Conservation (phyloP, 2,113 vertebrate species). For the Salvelinus alpinus region DNA sequence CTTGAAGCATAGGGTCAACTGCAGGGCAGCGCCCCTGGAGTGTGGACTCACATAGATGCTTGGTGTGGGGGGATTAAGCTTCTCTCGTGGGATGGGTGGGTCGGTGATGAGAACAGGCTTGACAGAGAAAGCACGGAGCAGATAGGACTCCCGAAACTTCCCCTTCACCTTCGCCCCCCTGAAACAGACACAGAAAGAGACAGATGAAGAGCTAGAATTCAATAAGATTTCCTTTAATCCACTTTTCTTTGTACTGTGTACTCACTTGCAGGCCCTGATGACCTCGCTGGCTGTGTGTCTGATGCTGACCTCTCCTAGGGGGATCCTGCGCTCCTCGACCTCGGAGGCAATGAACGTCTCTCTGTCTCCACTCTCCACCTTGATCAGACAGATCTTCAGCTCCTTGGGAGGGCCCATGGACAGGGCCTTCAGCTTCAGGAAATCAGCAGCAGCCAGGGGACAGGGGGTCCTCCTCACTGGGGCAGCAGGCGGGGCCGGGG, state of each 20-base stretch:
- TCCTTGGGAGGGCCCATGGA: slow-evolving; percentile 84
- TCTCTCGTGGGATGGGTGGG: slow-evolving; percentile 79
- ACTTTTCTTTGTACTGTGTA: slow-evolving; percentile 6
- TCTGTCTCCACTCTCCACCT: slow-evolving; percentile 79
- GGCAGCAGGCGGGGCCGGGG: slow-evolving; percentile 12
- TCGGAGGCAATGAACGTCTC: slow-evolving; percentile 84
- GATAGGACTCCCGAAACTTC: slow-evolving; percentile 84
- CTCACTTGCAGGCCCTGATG: slow-evolving; percentile 86
- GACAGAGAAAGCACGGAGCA: slow-evolving; percentile 81
- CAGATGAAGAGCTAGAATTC: neutral
- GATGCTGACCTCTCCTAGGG: slow-evolving; percentile 79
- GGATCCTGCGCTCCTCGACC: slow-evolving; percentile 73
- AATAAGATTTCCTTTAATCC: neutral
- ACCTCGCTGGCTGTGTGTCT: slow-evolving; percentile 78
- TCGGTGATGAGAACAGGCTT: slow-evolving; percentile 77
- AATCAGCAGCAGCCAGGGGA: slow-evolving; percentile 68
- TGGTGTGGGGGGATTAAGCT: slow-evolving; percentile 88
- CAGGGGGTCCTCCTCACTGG: slow-evolving; percentile 32
- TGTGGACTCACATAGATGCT: slow-evolving; percentile 86
- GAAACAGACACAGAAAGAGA: slow-evolving; percentile 1
- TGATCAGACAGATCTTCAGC: slow-evolving; percentile 85
- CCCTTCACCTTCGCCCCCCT: slow-evolving; percentile 79
- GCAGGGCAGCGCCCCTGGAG: neutral
- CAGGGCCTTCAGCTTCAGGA: slow-evolving; percentile 79
- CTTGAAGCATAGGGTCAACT: no score